Evolutionary conservation across 2,888 invertebrate species (phyloP), one percentile per base, ranked within the genome.

Genomic region (Chloroclysta siterata): DNA sequence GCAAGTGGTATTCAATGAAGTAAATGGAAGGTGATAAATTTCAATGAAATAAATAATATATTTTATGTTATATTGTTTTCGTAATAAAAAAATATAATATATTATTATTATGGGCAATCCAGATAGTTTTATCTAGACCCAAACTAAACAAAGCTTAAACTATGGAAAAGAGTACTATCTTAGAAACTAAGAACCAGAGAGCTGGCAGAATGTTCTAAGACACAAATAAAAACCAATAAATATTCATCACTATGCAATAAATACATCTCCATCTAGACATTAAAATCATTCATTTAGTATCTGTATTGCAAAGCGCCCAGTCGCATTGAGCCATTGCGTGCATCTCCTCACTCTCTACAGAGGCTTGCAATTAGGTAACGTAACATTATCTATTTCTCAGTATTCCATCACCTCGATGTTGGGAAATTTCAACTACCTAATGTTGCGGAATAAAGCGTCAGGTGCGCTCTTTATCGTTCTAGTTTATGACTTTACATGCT

Each of bases 341-440:
- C 70, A 65, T 71, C 67, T 68, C 59, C 66, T 72, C 74, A 78
- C 81, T 83, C 83, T 84, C 80, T 76, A 78, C 72, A 67, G 73
- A 78, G 68, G 75, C 65, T 64, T 66, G 76, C 77, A 83, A 84
- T 84, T 82, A 82, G 78, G 78, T 81, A 85, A 84, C 80, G 77
- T 77, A 80, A 78, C 76, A 78, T 80, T 80, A 81, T 81, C 77
- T 77, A 74, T 76, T 77, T 75, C 72, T 76, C 62, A 70, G 75
- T 77, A 79, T 80, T 78, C 74, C 78, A 78, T 75, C 74, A 79
- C 72, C 71, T 66, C 69, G 63, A 72, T 68, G 69, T 83, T 83
- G 78, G 76, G 84, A 83, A 83, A 84, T 79, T 75, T 70, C 69
- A 69, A 72, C 72, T 70, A 68, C 69, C 74, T 74, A 69, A 66